Evolutionary conservation across 1,140 invertebrate species (phyloP).

Genomic region (Eriocheir sinensis): DNA sequence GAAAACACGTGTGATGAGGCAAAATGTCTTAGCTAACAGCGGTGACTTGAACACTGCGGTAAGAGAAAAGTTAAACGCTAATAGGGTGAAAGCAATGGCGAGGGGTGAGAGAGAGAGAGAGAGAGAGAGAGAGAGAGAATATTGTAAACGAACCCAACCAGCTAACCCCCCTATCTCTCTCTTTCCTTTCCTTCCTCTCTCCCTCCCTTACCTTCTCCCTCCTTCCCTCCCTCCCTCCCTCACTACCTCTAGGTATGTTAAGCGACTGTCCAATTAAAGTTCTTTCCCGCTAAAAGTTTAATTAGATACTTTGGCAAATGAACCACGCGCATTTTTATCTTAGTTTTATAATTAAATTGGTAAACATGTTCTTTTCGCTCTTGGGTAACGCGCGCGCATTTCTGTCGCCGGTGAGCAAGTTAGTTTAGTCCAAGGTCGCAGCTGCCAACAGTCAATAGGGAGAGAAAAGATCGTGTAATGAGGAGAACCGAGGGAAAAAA

Average conservation of each 20-base stretch:
- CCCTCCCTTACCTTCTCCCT: neutral
- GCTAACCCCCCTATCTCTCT: neutral
- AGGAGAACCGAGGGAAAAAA: too few relatives aligned
- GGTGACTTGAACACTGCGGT: neutral
- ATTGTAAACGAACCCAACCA: neutral
- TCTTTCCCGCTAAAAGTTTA: constrained; percentile 23
- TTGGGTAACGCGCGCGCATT: neutral
- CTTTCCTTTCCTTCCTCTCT: neutral
- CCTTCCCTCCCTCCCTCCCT: neutral
- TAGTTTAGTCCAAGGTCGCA: neutral
- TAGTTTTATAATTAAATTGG: constrained; percentile 18
- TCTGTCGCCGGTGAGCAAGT: neutral
- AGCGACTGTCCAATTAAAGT: constrained; percentile 22
- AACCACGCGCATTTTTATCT: neutral
- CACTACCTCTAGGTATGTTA: neutral
- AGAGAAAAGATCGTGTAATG: neutral
- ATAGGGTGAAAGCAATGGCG: neutral
- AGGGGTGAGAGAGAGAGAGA: neutral
- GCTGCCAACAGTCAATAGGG: neutral
- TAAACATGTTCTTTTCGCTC: neutral
- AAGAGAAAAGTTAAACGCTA: neutral
- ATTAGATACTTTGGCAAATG: neutral
- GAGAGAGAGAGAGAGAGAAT: neutral
- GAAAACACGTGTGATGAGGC: neutral
- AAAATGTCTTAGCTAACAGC: neutral